These are phyloP conservation scores for Zosterops japonicus DNA, from an alignment of 2,113 vertebrate genomes.

Conservation along the genomic window DNA sequence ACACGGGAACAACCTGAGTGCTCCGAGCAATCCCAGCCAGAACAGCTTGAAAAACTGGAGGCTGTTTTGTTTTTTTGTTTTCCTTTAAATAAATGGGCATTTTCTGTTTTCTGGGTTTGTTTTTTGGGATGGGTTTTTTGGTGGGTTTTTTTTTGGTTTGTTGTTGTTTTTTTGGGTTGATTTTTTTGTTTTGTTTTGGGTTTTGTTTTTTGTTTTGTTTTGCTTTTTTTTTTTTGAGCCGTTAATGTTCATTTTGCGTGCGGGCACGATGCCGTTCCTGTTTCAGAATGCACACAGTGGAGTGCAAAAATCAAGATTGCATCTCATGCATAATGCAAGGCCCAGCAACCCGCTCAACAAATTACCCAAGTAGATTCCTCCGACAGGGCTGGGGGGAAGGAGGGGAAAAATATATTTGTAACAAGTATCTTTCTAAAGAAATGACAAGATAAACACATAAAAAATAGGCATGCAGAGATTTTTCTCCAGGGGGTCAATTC, in stretches of 20 bases:
- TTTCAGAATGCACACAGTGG: conserved; percentile 20
- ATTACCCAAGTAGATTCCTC: conserved; percentile 29
- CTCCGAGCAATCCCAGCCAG: neutral
- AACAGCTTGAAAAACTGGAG: neutral
- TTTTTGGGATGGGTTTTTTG: neutral
- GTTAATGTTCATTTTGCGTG: conserved; percentile 17
- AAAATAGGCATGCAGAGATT: neutral
- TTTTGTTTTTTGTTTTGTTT: no score
- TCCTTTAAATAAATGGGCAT: neutral
- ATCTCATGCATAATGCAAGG: conserved; percentile 63
- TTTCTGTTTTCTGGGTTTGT: neutral
- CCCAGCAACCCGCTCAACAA: conserved; percentile 15
- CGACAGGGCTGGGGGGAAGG: neutral
- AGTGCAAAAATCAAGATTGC: conserved; percentile 49
- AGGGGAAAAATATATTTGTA: neutral
- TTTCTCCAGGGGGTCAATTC: neutral
- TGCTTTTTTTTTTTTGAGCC: neutral
- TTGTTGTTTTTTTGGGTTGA: no score
- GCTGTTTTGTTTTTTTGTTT: neutral
- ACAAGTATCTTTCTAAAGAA: conserved; percentile 21
- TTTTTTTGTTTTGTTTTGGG: neutral
- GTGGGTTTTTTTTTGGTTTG: no score
- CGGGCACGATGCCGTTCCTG: neutral
- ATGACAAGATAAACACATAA: neutral
- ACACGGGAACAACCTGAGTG: neutral